phyloP scores from a whole-genome alignment of 1,140 invertebrate species.

The Drosophila baimaii region DNA sequence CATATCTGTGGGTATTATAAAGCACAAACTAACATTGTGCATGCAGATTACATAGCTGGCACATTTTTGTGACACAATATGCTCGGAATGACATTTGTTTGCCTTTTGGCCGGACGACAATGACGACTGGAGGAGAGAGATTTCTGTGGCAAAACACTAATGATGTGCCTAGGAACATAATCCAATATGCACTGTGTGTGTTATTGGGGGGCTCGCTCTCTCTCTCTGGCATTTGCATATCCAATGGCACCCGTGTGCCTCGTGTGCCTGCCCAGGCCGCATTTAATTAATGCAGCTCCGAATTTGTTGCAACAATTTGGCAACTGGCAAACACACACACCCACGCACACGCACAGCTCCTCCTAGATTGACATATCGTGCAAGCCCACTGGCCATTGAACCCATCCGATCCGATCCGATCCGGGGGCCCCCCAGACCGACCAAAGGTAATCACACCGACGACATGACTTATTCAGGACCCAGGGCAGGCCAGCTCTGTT shows the following conservation, averaged over 20 bases:
- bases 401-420: slow-evolving; percentile 4
- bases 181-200: slow-evolving; percentile 30
- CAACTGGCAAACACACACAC: slow-evolving; percentile 9
- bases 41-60: background rate
- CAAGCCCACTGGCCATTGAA: slow-evolving; percentile 44
- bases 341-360: background rate
- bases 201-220: background rate
- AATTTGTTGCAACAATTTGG: slow-evolving; percentile 48
- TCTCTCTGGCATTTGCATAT: slow-evolving; percentile 24
- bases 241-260: slow-evolving; percentile 28
- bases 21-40: background rate
- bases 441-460: slow-evolving; percentile 56
- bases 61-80: slow-evolving; percentile 7
- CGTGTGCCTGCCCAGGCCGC: background rate
- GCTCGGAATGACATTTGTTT: slow-evolving; percentile 8
- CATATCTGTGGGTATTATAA: background rate
- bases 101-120: background rate
- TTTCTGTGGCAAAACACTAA: slow-evolving; percentile 15
- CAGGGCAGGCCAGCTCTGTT: slow-evolving; percentile 4
- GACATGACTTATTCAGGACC: slow-evolving; percentile 52
- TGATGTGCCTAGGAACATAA: slow-evolving; percentile 24
- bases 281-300: slow-evolving; percentile 43
- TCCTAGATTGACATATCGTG: slow-evolving; percentile 50
- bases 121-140: background rate
- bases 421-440: slow-evolving; percentile 3